Evolutionary conservation across 2,113 vertebrate genomes (phyloP).

Genomic region (Tinamus guttatus): DNA sequence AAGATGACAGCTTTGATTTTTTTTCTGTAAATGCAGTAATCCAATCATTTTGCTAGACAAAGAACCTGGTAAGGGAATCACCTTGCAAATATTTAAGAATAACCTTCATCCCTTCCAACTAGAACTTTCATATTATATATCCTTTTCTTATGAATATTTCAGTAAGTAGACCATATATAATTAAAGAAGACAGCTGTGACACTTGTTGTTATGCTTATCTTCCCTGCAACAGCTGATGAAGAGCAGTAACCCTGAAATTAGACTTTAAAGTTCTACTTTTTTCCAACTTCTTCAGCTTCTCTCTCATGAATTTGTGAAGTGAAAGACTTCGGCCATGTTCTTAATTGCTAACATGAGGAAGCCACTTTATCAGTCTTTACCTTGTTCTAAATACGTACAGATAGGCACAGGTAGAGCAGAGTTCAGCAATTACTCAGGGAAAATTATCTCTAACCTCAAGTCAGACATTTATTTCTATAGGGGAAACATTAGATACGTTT

Average conservation of each 20-base stretch:
- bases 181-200: constrained; percentile 9
- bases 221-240: not conserved
- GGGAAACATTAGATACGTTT: constrained; percentile 2
- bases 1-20: not conserved
- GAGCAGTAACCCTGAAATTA: not conserved
- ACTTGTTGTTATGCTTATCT: not conserved
- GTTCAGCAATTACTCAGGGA: not conserved
- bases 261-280: not conserved
- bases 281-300: not conserved
- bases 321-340: not conserved
- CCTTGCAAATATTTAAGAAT: not conserved
- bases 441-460: constrained; percentile 35
- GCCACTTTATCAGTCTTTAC: rapidly evolving
- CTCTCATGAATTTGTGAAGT: not conserved
- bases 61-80: not conserved
- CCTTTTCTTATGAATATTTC: constrained; percentile 3
- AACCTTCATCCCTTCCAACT: constrained; percentile 13
- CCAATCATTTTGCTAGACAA: not conserved
- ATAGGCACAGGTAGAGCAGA: not conserved
- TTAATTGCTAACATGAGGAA: not conserved
- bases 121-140: not conserved
- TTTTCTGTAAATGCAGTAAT: not conserved
- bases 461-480: constrained; percentile 39
- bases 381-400: not conserved
- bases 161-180: constrained; percentile 1